Evolutionary conservation across 1,140 invertebrate species (phyloP).

Genomic region (Ostrea denselamellosa): DNA sequence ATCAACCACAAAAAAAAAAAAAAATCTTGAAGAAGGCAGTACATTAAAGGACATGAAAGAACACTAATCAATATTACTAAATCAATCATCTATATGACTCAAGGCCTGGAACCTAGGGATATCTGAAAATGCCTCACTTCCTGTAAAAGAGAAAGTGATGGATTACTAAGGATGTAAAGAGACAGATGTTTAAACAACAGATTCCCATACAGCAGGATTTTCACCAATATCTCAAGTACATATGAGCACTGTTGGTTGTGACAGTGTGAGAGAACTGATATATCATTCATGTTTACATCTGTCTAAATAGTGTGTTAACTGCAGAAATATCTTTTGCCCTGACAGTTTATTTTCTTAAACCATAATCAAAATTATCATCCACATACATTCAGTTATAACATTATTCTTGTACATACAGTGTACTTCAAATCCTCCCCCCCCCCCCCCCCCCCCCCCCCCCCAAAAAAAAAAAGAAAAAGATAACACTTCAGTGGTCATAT

Average conservation of each 20-base stretch:
- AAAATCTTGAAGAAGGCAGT: background rate
- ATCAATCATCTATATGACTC: conserved; percentile 40
- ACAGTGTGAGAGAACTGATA: background rate
- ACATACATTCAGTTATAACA: too few relatives aligned
- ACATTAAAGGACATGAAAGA: background rate
- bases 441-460: too few relatives aligned
- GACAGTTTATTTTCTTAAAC: too few relatives aligned
- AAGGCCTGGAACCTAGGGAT: conserved; percentile 57
- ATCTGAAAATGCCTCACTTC: conserved; percentile 57
- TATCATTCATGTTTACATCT: too few relatives aligned
- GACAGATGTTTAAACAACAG: conserved; percentile 1
- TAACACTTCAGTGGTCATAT: too few relatives aligned
- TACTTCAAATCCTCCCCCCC: too few relatives aligned
- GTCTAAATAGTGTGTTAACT: too few relatives aligned
- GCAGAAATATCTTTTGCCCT: too few relatives aligned
- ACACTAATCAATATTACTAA: background rate
- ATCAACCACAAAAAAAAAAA: too few relatives aligned
- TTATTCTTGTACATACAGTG: too few relatives aligned
- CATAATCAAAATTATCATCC: too few relatives aligned
- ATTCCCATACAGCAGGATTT: background rate
- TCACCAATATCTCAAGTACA: background rate
- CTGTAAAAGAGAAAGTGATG: conserved; percentile 50
- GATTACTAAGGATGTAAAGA: background rate
- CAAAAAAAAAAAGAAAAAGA: too few relatives aligned
- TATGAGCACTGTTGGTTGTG: background rate